These are phyloP conservation scores for Pipistrellus nathusii DNA, from an alignment of 2,797 vertebrate species.

Conservation along the genomic window DNA sequence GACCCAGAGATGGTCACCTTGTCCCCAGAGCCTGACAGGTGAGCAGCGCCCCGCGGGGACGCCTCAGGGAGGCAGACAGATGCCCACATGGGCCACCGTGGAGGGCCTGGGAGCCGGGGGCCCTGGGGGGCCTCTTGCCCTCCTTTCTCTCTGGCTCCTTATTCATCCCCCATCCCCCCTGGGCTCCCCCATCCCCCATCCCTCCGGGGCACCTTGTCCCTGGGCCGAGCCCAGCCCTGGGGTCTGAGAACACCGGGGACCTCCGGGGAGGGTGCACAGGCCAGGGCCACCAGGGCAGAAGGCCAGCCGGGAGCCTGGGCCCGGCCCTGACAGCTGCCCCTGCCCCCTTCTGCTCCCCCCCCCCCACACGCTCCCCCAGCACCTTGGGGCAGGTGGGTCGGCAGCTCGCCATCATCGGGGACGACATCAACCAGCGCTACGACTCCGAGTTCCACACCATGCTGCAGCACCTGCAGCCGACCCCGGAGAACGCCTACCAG, in stretches of 20 bases:
- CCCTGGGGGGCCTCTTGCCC: neutral
- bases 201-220: neutral
- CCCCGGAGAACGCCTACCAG: constrained; percentile 83
- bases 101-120: neutral
- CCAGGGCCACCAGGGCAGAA: neutral
- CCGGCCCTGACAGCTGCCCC: fast-evolving
- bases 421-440: constrained; percentile 88
- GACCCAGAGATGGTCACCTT: constrained; percentile 87
- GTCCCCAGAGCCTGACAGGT: constrained; percentile 84
- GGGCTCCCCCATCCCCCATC: fast-evolving
- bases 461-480: constrained; percentile 86
- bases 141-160: neutral
- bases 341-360: fast-evolving
- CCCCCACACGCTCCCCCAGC: constrained; percentile 67
- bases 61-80: neutral
- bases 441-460: constrained; percentile 86
- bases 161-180: no score
- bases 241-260: neutral
- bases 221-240: neutral
- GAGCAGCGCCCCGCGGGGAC: neutral
- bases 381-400: constrained; percentile 84
- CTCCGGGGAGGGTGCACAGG: neutral
- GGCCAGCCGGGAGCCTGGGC: neutral
- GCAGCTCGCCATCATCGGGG: constrained; percentile 89
- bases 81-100: fast-evolving